These are phyloP conservation scores for Desmodus rotundus DNA, from an alignment of 2,113 vertebrate genomes.

Conservation along the genomic window DNA sequence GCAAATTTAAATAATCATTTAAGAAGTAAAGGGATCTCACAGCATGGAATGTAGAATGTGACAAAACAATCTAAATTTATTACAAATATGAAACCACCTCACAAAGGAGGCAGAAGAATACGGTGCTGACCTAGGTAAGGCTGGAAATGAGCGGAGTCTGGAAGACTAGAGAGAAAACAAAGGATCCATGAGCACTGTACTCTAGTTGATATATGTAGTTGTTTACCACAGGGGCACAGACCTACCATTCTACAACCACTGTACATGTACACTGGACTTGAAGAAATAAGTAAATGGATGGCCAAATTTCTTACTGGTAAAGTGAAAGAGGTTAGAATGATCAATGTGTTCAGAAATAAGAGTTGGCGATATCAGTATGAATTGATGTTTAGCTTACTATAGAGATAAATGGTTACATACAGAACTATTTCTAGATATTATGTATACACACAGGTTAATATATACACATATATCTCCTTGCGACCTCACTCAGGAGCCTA, in stretches of 20 bases:
- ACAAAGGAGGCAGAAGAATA: neutral
- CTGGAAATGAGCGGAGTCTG: neutral
- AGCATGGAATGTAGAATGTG: neutral
- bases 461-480: neutral
- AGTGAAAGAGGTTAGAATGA: neutral
- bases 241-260: neutral
- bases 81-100: neutral
- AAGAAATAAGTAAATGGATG: neutral
- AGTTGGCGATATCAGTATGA: neutral
- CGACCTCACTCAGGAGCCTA: neutral
- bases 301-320: neutral
- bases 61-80: neutral
- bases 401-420: neutral
- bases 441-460: neutral
- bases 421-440: neutral
- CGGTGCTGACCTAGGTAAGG: neutral
- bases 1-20: neutral
- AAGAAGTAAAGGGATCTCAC: neutral
- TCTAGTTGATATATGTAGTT: neutral
- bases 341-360: neutral
- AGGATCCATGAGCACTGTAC: neutral
- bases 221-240: neutral
- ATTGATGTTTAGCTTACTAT: neutral
- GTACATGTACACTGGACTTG: neutral
- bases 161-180: neutral